Conservation (phyloP, 64 coral and sea anemone species). For the Pachyseris speciosa region DNA sequence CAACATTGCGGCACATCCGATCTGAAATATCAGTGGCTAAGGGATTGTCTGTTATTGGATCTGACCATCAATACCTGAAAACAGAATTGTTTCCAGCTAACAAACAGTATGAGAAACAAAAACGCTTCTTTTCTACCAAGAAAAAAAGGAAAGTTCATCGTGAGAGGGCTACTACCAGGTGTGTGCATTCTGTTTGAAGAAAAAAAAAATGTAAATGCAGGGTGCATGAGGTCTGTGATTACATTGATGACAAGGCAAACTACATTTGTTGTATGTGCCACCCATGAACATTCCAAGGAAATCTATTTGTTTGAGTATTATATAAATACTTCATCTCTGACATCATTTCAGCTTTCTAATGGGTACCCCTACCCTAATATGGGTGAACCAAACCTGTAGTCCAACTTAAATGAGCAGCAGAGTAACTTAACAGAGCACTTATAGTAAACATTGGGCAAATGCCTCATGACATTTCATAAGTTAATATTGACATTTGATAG, state of each 20-base stretch:
- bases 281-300: background rate
- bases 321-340: background rate
- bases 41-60: background rate
- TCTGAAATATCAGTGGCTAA: background rate
- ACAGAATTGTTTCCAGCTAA: background rate
- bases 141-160: too few species aligned
- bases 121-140: background rate
- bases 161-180: too few species aligned
- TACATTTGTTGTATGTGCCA: slow-evolving; percentile 10
- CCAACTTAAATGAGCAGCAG: background rate
- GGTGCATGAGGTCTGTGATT: too few species aligned
- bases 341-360: background rate
- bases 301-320: background rate
- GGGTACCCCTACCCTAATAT: background rate
- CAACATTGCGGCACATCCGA: background rate
- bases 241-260: background rate
- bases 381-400: background rate
- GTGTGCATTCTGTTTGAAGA: too few species aligned
- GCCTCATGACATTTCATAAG: background rate
- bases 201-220: too few species aligned
- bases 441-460: background rate
- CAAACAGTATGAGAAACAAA: background rate
- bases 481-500: background rate
- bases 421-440: background rate
- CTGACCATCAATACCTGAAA: background rate